phyloP scores from a whole-genome alignment of 1,140 invertebrate genomes.

The Pomphorhynchus laevis region DNA sequence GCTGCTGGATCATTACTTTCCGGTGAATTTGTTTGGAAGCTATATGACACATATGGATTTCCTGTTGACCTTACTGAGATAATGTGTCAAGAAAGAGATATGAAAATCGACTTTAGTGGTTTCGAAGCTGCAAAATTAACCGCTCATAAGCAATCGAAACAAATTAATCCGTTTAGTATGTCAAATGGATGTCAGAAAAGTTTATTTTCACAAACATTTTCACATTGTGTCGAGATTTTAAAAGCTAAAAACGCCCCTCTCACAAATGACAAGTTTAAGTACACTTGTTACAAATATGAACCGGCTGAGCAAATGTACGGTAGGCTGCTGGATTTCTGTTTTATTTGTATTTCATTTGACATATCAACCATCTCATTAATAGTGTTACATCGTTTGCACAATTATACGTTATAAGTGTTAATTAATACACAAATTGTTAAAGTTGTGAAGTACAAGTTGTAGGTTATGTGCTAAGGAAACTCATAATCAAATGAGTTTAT shows the following conservation, averaged over 20 bases:
- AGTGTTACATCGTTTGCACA: too few relatives aligned
- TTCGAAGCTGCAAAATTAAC: slow-evolving; percentile 67
- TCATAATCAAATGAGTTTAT: too few relatives aligned
- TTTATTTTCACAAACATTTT: background rate
- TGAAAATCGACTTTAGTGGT: slow-evolving; percentile 35
- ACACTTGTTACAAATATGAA: slow-evolving; percentile 30
- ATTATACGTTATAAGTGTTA: too few relatives aligned
- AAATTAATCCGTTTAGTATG: background rate
- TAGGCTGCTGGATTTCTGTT: too few relatives aligned
- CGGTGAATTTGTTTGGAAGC: slow-evolving; percentile 68
- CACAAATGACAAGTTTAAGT: slow-evolving; percentile 66
- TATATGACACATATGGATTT: slow-evolving; percentile 96
- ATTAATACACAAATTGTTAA: too few relatives aligned
- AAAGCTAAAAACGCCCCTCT: slow-evolving; percentile 13
- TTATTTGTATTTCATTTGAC: too few relatives aligned
- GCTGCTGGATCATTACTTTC: slow-evolving; percentile 17
- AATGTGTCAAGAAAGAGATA: slow-evolving; percentile 75
- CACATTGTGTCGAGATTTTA: slow-evolving; percentile 12
- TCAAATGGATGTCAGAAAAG: background rate
- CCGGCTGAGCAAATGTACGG: too few relatives aligned
- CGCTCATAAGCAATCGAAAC: slow-evolving; percentile 28
- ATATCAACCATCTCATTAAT: too few relatives aligned
- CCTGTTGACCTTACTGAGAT: slow-evolving; percentile 77
- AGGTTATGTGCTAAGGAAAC: too few relatives aligned
- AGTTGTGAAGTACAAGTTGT: too few relatives aligned